These are phyloP conservation scores for Drosophila ercepeae DNA, from an alignment of 1,140 invertebrate species.

Conservation along the genomic window DNA sequence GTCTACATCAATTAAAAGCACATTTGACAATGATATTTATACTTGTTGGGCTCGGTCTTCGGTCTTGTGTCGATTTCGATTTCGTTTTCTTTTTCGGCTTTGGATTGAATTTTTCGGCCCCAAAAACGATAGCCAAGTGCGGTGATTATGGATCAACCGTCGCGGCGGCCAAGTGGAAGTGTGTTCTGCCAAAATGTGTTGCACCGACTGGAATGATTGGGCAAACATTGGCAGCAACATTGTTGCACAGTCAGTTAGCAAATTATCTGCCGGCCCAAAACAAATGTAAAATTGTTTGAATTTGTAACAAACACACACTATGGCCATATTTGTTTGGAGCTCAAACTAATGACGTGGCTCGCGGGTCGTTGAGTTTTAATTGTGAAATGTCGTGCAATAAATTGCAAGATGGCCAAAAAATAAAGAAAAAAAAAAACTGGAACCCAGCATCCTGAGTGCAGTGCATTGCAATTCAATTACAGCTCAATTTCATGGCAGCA, in stretches of 20 bases:
- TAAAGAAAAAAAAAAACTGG: conserved; percentile 15
- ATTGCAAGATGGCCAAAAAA: conserved; percentile 76
- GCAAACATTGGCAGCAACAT: conserved; percentile 39
- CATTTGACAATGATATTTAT: conserved; percentile 82
- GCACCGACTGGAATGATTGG: conserved; percentile 34
- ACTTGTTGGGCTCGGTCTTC: conserved; percentile 36
- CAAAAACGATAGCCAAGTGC: conserved; percentile 18
- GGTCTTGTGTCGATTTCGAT: conserved; percentile 10
- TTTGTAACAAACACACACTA: conserved; percentile 74
- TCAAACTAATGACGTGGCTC: conserved; percentile 76
- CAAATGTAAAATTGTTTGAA: conserved; percentile 78
- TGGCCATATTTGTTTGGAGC: conserved; percentile 69
- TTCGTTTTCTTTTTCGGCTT: not conserved
- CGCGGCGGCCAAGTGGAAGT: conserved; percentile 10
- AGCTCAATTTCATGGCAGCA: conserved; percentile 74
- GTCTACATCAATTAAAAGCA: conserved; percentile 80
- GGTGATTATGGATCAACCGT: conserved; percentile 32
- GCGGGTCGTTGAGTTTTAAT: conserved; percentile 62
- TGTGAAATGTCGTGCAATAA: conserved; percentile 76
- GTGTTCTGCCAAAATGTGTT: conserved; percentile 22
- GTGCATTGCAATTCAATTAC: conserved; percentile 74
- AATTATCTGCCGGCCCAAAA: conserved; percentile 61
- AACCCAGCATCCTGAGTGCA: conserved; percentile 64
- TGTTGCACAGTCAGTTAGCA: conserved; percentile 43
- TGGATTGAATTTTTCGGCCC: not conserved